phyloP scores from a whole-genome alignment of 2,113 vertebrate genomes.

The Varanus salvator region DNA sequence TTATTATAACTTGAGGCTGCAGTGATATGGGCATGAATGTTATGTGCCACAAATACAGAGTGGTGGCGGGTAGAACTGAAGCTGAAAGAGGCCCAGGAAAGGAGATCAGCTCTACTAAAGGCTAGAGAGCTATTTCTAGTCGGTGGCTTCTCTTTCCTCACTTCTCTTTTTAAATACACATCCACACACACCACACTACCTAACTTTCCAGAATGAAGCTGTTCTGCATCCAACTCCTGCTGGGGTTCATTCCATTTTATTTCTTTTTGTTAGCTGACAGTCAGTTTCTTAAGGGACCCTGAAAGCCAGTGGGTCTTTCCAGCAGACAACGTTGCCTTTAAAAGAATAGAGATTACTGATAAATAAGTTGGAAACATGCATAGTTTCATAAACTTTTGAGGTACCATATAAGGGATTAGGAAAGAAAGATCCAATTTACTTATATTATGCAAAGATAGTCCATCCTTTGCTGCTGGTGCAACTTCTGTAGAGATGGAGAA shows the following conservation, averaged over 20 bases:
- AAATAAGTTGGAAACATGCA: not conserved
- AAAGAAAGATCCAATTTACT: not conserved
- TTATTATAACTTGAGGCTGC: constrained; percentile 30
- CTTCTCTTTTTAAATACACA: not conserved
- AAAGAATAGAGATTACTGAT: not conserved
- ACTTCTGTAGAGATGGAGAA: not conserved
- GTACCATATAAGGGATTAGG: not conserved
- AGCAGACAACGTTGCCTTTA: not conserved
- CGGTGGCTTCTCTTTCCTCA: constrained; percentile 23
- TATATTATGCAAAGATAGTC: not conserved
- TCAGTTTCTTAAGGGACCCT: not conserved
- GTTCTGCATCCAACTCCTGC: not conserved
- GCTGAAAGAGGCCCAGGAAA: constrained; percentile 2
- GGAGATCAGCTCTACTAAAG: constrained; percentile 9
- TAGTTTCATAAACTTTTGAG: not conserved
- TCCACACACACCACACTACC: not conserved
- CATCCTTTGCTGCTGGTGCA: not conserved
- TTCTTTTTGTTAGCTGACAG: not conserved
- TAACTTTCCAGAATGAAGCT: constrained; percentile 10
- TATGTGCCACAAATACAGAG: constrained; percentile 8
- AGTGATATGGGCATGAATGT: constrained; percentile 18
- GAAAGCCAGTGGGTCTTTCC: not conserved
- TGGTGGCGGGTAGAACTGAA: constrained; percentile 27
- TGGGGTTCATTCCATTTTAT: not conserved
- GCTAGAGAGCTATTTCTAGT: constrained; percentile 17